Evolutionary conservation across 2,888 invertebrate species (phyloP).

Genomic region (Zele albiditarsus): DNA sequence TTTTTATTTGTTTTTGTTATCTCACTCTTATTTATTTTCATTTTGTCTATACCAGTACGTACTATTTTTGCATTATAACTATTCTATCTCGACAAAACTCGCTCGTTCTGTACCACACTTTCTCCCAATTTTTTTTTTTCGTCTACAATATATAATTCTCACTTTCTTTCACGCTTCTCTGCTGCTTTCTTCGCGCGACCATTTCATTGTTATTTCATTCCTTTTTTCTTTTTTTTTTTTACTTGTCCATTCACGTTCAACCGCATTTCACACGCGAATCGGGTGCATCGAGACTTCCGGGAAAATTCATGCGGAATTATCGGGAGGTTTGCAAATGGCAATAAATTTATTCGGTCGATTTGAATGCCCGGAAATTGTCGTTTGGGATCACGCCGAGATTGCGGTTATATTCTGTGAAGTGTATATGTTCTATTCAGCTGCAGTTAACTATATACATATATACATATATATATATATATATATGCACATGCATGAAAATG

Average conservation of each 20-base stretch:
- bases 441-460: neutral
- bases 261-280: neutral
- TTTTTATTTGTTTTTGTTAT: slow-evolving; percentile 12
- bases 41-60: neutral
- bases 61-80: neutral
- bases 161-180: neutral
- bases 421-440: neutral
- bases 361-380: slow-evolving; percentile 19
- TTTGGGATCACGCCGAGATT: slow-evolving; percentile 10
- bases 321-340: slow-evolving; percentile 2
- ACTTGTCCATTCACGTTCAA: neutral
- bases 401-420: neutral
- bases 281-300: slow-evolving; percentile 1
- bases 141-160: neutral
- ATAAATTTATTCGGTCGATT: slow-evolving; percentile 14
- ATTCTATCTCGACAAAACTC: neutral
- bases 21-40: slow-evolving; percentile 9
- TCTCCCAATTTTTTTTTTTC: neutral
- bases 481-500: neutral
- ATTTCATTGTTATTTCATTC: neutral
- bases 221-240: neutral
- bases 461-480: neutral
- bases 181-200: neutral
- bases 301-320: slow-evolving; percentile 14
- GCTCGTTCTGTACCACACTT: neutral